phyloP scores from a whole-genome alignment of 2,888 invertebrate genomes.

The Coenonympha glycerion region DNA sequence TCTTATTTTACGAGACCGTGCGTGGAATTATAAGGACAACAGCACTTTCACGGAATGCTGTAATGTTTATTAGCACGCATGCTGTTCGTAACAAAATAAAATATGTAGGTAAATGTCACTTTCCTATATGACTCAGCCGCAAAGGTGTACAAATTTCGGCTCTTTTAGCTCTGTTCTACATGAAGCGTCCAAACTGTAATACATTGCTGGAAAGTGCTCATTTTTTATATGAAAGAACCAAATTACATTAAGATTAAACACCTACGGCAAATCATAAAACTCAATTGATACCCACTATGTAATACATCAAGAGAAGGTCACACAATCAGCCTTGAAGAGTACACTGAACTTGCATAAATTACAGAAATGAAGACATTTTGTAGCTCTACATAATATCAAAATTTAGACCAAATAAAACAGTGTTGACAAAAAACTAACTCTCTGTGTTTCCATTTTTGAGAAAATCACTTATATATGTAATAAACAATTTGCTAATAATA shows the following conservation, averaged over 20 bases:
- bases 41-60: constrained; percentile 28
- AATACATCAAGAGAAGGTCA: constrained; percentile 12
- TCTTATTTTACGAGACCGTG: constrained; percentile 27
- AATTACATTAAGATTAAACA: background rate
- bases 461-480: too few relatives aligned
- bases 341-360: constrained; percentile 10
- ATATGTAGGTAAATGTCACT: constrained; percentile 20
- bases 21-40: constrained; percentile 24
- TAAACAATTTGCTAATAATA: too few relatives aligned
- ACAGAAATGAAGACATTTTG: constrained; percentile 1
- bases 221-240: background rate
- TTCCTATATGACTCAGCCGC: constrained; percentile 21
- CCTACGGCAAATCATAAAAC: too few relatives aligned
- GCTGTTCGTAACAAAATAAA: constrained; percentile 18
- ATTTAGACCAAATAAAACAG: background rate
- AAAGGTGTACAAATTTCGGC: constrained; percentile 10
- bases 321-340: constrained; percentile 6
- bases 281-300: too few relatives aligned
- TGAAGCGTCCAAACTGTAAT: background rate
- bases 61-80: constrained; percentile 20
- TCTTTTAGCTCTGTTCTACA: constrained; percentile 9
- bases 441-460: too few relatives aligned
- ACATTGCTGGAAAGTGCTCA: constrained; percentile 1
- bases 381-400: background rate
- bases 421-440: too few relatives aligned